Conservation (phyloP, 1,140 invertebrate species). For the Rhysida immarginata region DNA sequence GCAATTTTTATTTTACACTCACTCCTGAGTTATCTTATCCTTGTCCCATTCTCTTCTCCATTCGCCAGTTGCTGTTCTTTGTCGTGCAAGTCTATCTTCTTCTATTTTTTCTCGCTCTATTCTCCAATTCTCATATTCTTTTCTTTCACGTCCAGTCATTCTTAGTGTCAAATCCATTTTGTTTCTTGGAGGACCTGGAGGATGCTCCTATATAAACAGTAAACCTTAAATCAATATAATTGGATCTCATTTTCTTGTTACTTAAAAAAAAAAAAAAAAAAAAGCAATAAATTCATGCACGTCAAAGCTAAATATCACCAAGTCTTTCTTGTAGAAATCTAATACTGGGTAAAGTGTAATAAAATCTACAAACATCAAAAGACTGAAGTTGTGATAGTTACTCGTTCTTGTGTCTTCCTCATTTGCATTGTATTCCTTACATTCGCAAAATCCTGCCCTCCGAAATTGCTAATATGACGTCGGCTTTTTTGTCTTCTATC, state of each 20-base stretch:
- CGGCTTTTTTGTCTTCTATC: conserved; percentile 14
- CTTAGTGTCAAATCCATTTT: conserved; percentile 23
- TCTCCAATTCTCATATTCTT: conserved; percentile 25
- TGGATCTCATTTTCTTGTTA: no score
- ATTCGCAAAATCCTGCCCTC: conserved; percentile 22
- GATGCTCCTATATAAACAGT: background rate
- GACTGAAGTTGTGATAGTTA: no score
- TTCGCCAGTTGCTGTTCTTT: conserved; percentile 21
- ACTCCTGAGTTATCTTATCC: conserved; percentile 17
- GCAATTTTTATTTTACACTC: no score
- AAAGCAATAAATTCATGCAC: no score
- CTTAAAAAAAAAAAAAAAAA: no score
- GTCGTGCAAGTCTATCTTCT: conserved; percentile 22
- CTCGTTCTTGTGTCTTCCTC: conserved; percentile 18
- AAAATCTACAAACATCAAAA: no score
- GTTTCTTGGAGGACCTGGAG: conserved; percentile 13
- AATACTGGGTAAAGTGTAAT: no score
- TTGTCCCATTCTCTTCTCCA: conserved; percentile 27
- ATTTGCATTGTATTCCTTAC: conserved; percentile 23
- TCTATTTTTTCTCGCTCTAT: conserved; percentile 24
- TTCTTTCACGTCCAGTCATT: conserved; percentile 26
- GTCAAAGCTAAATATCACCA: no score
- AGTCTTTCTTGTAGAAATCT: no score
- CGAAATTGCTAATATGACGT: conserved; percentile 25
- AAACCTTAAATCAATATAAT: no score